Evolutionary conservation across 1,140 invertebrate species (phyloP), one percentile per base, ranked within the genome.

Genomic region (Ceratosolen solmsi): DNA sequence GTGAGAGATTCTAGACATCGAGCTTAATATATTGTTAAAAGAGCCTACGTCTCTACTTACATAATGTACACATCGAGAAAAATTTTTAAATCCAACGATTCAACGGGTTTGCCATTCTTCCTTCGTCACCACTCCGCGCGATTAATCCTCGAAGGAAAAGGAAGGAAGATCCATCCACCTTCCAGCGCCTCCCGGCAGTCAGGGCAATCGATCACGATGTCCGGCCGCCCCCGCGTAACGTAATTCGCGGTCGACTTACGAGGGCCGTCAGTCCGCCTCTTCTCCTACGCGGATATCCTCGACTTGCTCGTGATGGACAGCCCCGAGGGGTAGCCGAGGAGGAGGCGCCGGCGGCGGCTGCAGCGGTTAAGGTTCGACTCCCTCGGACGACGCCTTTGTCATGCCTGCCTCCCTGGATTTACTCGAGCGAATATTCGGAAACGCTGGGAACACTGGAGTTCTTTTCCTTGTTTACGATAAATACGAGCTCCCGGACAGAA

Each of bases 221-320:
- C 22, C 38, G n/a, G 5, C 51, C 46, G 77, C 33, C 15, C 51
- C 9, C 36, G 68, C 58, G 70, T 63, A 74, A 80, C 63, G 33
- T 65, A 74, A 80, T 81, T 80, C 72, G 60, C 56, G 20, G 65
- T 41, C 65, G 38, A 77, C 68, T 82, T 82, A 78, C 80, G 68
- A 82, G 80, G 56, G 38, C 68, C 74, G 38, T 78, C 58, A 63
- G 72, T 82, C 80, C 41, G 25, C 54, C 38, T 38, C 20, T 68
- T 5, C 27, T 33, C 60, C 60, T n/a, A 0, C 20, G 15, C 33
- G 3, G 27, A 63, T 63, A 63, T 68, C 22, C 20, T 68, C 33
- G 33, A 4, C 17, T 22, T 54, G 5, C 41, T 46, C 41, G 5
- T 54, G 60, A 17, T 3, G 63, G 33, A 11, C 13, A 22, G 8